Conservation (phyloP, 2,113 vertebrate genomes). For the Anoplopoma fimbria region DNA sequence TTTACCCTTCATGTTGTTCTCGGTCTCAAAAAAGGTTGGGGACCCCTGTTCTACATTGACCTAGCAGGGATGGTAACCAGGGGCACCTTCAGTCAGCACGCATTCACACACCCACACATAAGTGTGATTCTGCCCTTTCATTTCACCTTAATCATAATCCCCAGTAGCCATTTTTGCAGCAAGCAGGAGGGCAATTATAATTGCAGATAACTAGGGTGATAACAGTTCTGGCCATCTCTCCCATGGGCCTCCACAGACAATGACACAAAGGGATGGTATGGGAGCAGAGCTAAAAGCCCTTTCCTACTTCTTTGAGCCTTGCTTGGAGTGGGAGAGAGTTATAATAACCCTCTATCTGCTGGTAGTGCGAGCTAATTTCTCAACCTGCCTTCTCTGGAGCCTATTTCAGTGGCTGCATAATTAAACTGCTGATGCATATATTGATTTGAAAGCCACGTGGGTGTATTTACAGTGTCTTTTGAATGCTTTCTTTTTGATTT, state of each 20-base stretch:
- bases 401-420: constrained; percentile 31
- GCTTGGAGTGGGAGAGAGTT: constrained; percentile 32
- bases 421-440: constrained; percentile 47
- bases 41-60: neutral
- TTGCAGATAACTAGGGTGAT: constrained; percentile 48
- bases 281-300: constrained; percentile 32
- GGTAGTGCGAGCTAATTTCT: constrained; percentile 49
- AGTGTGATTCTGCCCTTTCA: constrained; percentile 39
- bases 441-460: constrained; percentile 25
- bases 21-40: too few relatives aligned
- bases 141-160: constrained; percentile 49
- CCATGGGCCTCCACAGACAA: constrained; percentile 21
- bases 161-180: constrained; percentile 17
- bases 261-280: constrained; percentile 19
- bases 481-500: constrained; percentile 17
- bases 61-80: neutral
- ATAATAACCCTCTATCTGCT: constrained; percentile 33
- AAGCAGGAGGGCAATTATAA: constrained; percentile 60
- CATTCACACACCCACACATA: neutral
- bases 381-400: neutral
- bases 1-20: too few relatives aligned
- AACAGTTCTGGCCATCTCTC: constrained; percentile 8
- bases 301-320: constrained; percentile 10
- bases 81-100: neutral
- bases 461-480: constrained; percentile 26